Conservation (phyloP, 2,888 invertebrate species). For the Parelbella ahira region DNA sequence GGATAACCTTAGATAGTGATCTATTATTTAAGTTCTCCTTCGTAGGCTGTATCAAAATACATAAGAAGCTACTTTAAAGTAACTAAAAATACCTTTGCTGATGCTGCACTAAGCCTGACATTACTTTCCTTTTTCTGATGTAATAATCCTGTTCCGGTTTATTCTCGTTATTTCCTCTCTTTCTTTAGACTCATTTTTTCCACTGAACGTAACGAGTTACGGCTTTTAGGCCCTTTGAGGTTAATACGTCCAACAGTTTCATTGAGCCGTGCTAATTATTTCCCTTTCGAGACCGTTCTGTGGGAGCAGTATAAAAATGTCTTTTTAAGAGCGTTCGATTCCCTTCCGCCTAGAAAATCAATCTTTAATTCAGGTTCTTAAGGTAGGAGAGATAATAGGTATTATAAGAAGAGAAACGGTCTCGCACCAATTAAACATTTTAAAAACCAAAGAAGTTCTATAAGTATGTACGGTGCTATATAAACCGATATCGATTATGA, state of each 20-base stretch:
- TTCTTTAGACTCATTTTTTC: constrained; percentile 29
- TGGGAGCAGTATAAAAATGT: constrained; percentile 9
- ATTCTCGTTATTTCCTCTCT: constrained; percentile 8
- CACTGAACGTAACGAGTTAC: constrained; percentile 47
- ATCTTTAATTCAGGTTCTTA: not conserved
- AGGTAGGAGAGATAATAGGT: too few relatives aligned
- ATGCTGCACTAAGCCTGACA: too few relatives aligned
- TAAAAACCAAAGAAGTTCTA: too few relatives aligned
- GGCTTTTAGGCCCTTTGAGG: constrained; percentile 46
- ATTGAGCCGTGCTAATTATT: constrained; percentile 58
- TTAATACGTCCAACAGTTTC: constrained; percentile 45
- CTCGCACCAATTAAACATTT: too few relatives aligned
- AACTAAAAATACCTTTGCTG: too few relatives aligned
- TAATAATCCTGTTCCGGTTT: constrained; percentile 12
- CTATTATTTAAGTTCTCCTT: too few relatives aligned
- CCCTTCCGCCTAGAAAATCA: constrained; percentile 9
- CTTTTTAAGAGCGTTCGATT: constrained; percentile 17
- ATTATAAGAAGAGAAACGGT: too few relatives aligned
- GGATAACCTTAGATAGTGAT: too few relatives aligned
- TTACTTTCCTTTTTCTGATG: constrained; percentile 3
- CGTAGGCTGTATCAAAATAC: too few relatives aligned
- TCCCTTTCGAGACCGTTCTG: constrained; percentile 38
- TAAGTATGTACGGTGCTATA: too few relatives aligned
- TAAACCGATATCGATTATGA: not conserved
- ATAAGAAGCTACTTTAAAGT: too few relatives aligned